These are phyloP conservation scores for Artemisiospiza belli DNA, from an alignment of 2,113 vertebrate species.

Conservation along the genomic window DNA sequence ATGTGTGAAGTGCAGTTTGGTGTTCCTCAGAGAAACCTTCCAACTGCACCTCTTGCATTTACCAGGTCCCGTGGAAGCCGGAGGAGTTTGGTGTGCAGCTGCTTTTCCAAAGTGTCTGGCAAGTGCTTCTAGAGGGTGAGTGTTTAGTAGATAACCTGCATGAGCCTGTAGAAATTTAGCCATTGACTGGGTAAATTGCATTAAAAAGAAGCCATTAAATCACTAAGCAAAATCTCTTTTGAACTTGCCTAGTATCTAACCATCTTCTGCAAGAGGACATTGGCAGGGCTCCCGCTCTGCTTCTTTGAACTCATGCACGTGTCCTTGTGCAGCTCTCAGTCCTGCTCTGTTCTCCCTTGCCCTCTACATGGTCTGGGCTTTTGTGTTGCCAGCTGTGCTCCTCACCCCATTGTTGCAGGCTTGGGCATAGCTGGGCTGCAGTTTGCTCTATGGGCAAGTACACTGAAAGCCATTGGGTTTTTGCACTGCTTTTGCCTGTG, in stretches of 20 bases:
- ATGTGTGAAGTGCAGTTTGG: neutral
- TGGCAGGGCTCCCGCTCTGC: neutral
- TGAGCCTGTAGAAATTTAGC: neutral
- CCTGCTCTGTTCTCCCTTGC: neutral
- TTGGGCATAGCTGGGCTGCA: neutral
- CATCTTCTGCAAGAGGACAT: neutral
- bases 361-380: neutral
- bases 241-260: neutral
- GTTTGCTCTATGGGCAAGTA: neutral
- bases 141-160: neutral
- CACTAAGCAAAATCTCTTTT: neutral
- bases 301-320: accelerated
- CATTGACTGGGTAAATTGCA: neutral
- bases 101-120: neutral
- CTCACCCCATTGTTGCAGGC: neutral
- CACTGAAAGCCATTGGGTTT: accelerated
- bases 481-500: neutral
- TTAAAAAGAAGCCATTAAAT: neutral
- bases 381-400: neutral
- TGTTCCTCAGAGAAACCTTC: neutral
- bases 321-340: accelerated
- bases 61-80: accelerated
- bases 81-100: neutral
- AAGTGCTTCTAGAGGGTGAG: neutral
- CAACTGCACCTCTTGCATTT: neutral